Evolutionary conservation across 2,113 vertebrate genomes (phyloP), one percentile per base, ranked within the genome.

Genomic region (Danionella cerebrum): DNA sequence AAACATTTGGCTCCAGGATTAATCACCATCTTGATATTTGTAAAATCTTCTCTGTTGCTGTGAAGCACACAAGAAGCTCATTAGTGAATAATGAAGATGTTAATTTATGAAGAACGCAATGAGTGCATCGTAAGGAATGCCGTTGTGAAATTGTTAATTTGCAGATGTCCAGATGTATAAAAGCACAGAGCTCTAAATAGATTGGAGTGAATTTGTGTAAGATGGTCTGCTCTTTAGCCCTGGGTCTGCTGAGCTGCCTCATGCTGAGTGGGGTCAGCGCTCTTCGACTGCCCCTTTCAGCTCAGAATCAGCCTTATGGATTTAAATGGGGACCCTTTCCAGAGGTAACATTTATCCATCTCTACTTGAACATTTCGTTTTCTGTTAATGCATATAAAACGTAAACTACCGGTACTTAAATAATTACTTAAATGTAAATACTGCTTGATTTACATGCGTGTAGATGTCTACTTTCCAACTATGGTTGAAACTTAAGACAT

Each of bases 231-330:
- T 71, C 39, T 50, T 18, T 67, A 42, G 47, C 63, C 27, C 21
- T 75, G 31, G 48, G 68, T 31, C 70, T 62, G 25, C 55, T 75
- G 18, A 62, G 73, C 47, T 62, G 68, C 53, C 29, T 75, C 22
- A 51, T 70, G 22, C 36, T 67, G 44, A 69, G n/a, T 12, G 72
- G 63, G 44, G 73, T 70, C 18, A 62, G 33, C 16, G 27, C 63
- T 44, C 39, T 62, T 41, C 66, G 35, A 42, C 5, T 54, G n/a
- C 73, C 73, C 12, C 39, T 55, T 33, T 13, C 55, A 48, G 47
- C 18, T 10, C 42, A 60, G 18, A 66, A n/a, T 3, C 47, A 53
- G 29, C 35, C 48, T 35, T 7, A 69, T 12, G 66, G 38, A 63
- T 21, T 67, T 38, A 67, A 31, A 25, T 62, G 63, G 57, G 39